These are phyloP conservation scores for Xyrauchen texanus DNA, from an alignment of 2,113 vertebrate genomes.

Conservation along the genomic window DNA sequence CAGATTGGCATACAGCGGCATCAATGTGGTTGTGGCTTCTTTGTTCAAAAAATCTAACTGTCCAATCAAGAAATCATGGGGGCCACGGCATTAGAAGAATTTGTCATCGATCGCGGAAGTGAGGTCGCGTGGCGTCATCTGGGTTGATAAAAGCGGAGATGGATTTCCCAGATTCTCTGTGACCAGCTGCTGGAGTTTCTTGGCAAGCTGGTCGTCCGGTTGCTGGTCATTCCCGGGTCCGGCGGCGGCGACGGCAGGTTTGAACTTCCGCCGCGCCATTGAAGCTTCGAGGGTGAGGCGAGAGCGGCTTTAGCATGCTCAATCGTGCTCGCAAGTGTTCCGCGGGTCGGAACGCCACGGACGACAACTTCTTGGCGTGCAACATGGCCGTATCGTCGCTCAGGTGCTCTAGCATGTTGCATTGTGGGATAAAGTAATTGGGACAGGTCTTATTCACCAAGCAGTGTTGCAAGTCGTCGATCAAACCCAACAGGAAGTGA, in stretches of 20 bases:
- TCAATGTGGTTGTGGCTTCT: no score
- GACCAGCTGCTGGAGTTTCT: constrained; percentile 97
- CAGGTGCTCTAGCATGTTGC: constrained; percentile 97
- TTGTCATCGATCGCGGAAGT: constrained; percentile 98
- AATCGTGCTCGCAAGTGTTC: constrained; percentile 94
- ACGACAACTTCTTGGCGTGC: constrained; percentile 88
- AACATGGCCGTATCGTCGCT: constrained; percentile 87
- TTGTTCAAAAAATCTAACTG: no score
- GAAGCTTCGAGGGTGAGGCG: constrained; percentile 85
- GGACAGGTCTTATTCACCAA: constrained; percentile 95
- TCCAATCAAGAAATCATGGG: neutral
- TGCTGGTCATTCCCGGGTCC: constrained; percentile 78
- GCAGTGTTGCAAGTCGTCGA: constrained; percentile 97
- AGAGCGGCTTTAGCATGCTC: constrained; percentile 92
- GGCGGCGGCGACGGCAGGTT: constrained; percentile 88
- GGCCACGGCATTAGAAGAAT: constrained; percentile 85
- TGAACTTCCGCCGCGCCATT: constrained; percentile 82
- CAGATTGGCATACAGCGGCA: no score
- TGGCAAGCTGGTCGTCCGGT: constrained; percentile 91
- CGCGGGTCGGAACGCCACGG: constrained; percentile 90
- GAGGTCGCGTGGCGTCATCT: constrained; percentile 92
- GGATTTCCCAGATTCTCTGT: constrained; percentile 97
- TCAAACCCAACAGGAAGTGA: constrained; percentile 90
- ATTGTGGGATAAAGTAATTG: constrained; percentile 98
- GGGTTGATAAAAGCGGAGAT: constrained; percentile 99